Conservation (phyloP, 2,888 invertebrate genomes). For the Idaea straminata region DNA sequence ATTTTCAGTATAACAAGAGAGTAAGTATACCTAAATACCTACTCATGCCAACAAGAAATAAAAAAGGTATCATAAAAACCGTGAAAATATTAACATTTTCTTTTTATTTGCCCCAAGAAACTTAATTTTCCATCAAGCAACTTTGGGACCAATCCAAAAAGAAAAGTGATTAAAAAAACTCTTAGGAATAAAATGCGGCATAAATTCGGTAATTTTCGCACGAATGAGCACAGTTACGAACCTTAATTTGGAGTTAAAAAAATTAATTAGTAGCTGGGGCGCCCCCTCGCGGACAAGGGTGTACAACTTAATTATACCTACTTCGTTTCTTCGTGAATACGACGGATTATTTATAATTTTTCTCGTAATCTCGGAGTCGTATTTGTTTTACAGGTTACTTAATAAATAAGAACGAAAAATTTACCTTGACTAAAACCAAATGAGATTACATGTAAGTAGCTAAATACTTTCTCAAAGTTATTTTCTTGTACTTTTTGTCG, state of each 20-base stretch:
- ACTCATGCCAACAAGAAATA: neutral
- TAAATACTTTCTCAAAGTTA: too few species aligned
- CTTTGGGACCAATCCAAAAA: slow-evolving; percentile 36
- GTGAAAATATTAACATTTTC: slow-evolving; percentile 7
- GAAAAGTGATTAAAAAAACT: slow-evolving; percentile 59
- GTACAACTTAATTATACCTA: slow-evolving; percentile 35
- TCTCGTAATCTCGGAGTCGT: neutral
- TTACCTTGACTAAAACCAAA: too few species aligned
- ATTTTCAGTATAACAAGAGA: neutral
- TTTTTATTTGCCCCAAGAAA: slow-evolving; percentile 1
- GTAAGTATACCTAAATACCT: neutral
- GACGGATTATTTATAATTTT: neutral
- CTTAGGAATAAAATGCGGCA: slow-evolving; percentile 60
- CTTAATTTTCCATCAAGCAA: slow-evolving; percentile 29
- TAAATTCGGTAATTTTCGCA: slow-evolving; percentile 69
- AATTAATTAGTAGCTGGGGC: slow-evolving; percentile 64
- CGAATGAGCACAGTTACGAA: slow-evolving; percentile 52
- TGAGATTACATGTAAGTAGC: too few species aligned
- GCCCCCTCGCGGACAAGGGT: slow-evolving; percentile 50
- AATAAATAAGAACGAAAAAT: too few species aligned
- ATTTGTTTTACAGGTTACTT: neutral
- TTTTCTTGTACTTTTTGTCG: too few species aligned
- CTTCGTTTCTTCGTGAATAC: slow-evolving; percentile 14
- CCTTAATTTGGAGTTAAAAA: slow-evolving; percentile 59
- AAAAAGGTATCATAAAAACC: neutral